phyloP scores from a whole-genome alignment of 1,140 invertebrate genomes.

The Drosophila ficusphila region DNA sequence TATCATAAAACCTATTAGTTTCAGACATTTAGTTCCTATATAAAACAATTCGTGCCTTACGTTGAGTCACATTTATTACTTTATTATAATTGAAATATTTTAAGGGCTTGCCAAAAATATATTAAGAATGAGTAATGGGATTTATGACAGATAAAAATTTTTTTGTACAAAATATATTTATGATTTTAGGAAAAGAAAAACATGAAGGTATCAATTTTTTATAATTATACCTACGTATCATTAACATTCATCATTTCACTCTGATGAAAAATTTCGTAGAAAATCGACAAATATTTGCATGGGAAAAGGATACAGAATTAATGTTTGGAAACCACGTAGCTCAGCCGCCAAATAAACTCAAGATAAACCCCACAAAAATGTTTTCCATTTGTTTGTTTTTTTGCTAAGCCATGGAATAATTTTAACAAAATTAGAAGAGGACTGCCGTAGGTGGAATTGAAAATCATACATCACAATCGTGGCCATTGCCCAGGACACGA shows the following conservation, averaged over 20 bases:
- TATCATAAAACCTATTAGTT: background rate
- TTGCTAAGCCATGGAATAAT: constrained; percentile 16
- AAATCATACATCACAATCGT: constrained; percentile 73
- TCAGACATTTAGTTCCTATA: background rate
- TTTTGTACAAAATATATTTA: too few relatives aligned
- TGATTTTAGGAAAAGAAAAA: too few relatives aligned
- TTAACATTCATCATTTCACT: too few relatives aligned
- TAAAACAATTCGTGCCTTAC: background rate
- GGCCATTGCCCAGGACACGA: constrained; percentile 60
- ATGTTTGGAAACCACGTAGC: background rate
- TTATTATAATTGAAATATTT: too few relatives aligned
- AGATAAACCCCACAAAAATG: constrained; percentile 3
- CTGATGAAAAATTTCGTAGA: too few relatives aligned
- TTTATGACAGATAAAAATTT: background rate
- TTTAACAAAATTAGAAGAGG: constrained; percentile 29
- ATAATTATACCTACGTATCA: too few relatives aligned
- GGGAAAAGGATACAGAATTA: background rate
- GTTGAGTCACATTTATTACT: background rate
- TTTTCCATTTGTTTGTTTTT: background rate
- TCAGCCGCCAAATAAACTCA: background rate
- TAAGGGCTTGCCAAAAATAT: too few relatives aligned
- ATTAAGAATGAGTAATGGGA: background rate
- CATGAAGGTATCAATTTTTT: too few relatives aligned
- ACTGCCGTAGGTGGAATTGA: constrained; percentile 60
- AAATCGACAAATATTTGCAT: background rate